phyloP scores from a whole-genome alignment of 2,888 invertebrate species.

The Hirtodrosophila alboralis region DNA sequence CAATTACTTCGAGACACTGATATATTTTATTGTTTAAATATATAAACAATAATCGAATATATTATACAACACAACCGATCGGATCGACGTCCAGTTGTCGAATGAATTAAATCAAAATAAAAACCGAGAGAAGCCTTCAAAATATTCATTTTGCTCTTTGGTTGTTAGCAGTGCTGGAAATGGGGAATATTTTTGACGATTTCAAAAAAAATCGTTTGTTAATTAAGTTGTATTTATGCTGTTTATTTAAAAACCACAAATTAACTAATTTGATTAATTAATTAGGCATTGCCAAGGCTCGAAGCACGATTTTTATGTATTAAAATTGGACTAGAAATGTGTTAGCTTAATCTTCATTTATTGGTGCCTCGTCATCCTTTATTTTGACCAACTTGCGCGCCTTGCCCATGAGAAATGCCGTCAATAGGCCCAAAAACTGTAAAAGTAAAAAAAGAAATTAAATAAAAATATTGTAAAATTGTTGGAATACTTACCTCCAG shows the following conservation, averaged over 20 bases:
- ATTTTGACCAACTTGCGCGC: conserved; percentile 62
- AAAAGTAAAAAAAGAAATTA: not conserved
- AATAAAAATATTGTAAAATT: not conserved
- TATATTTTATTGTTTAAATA: too few species aligned
- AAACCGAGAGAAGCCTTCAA: conserved; percentile 3
- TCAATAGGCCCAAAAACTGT: conserved; percentile 55
- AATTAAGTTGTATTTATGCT: conserved; percentile 1
- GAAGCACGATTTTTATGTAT: conserved; percentile 10
- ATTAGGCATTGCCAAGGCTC: conserved; percentile 32
- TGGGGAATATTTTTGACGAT: too few species aligned
- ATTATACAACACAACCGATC: conserved; percentile 41
- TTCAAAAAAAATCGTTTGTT: too few species aligned
- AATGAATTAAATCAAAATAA: conserved; percentile 23
- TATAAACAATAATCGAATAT: conserved; percentile 2
- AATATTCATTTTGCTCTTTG: conserved; percentile 4
- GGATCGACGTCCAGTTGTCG: conserved; percentile 18
- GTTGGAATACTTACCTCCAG: conserved; percentile 55
- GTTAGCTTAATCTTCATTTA: conserved; percentile 48
- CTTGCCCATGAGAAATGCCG: conserved; percentile 62
- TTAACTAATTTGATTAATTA: conserved; percentile 44
- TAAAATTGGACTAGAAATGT: conserved; percentile 14
- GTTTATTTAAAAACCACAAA: conserved; percentile 34
- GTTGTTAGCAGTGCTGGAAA: conserved; percentile 37
- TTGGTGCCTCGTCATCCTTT: conserved; percentile 68
- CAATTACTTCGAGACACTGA: not conserved